Evolutionary conservation across 2,797 vertebrate species (phyloP).

Genomic region (Gallirallus australis): DNA sequence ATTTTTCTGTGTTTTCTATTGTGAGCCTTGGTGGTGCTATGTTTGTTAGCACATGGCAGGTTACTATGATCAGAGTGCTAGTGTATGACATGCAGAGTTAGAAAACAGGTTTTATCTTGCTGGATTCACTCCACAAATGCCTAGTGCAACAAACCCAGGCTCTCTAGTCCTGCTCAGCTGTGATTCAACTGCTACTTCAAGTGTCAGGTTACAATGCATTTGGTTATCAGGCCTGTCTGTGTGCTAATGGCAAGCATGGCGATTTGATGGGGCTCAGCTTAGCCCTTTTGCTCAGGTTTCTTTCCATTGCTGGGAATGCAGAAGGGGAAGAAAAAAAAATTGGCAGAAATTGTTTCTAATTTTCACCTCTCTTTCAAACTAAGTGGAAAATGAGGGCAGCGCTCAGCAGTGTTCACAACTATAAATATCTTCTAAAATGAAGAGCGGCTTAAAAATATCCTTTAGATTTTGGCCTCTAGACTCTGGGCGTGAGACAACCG

Average conservation of each 20-base stretch:
- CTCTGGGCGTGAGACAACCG: background rate
- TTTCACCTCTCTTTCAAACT: background rate
- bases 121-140: background rate
- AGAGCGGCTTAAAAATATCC: background rate
- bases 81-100: background rate
- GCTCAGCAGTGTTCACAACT: background rate
- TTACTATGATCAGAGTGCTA: background rate
- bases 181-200: background rate
- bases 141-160: background rate
- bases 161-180: background rate
- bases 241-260: background rate
- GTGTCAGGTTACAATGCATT: background rate
- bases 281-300: background rate
- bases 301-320: background rate
- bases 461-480: background rate
- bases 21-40: background rate
- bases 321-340: background rate
- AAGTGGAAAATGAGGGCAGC: background rate
- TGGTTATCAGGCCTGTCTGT: background rate
- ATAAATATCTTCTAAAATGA: background rate
- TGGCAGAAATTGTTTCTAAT: background rate
- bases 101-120: background rate
- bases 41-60: background rate
- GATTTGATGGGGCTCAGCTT: background rate
- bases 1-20: background rate